A percentile compares a stretch with the other conserved stretches of the same genome.
Evolutionary conservation across 2,888 invertebrate species (phyloP).

Genomic region (Bedellia somnulentella): DNA sequence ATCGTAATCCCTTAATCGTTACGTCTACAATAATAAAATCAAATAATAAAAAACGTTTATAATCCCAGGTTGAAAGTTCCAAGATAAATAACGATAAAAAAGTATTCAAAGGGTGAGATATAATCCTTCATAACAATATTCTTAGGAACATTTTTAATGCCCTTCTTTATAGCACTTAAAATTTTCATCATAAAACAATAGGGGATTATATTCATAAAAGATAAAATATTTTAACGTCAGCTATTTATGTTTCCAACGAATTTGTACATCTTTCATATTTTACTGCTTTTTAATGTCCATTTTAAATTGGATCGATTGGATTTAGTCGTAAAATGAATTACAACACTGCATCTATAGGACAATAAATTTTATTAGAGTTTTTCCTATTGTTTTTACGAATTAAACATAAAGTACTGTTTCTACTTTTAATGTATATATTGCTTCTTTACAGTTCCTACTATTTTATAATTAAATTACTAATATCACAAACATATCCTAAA

Average conservation of each 20-base stretch:
- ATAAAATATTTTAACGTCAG: slow-evolving; percentile 52
- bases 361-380: too few relatives aligned
- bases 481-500: too few relatives aligned
- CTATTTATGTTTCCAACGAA: slow-evolving; percentile 40
- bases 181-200: slow-evolving; percentile 35
- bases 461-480: too few relatives aligned
- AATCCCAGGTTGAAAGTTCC: slow-evolving; percentile 6
- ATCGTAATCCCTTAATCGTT: too few relatives aligned
- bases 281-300: slow-evolving; percentile 15
- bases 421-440: too few relatives aligned
- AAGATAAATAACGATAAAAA: slow-evolving; percentile 27
- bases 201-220: slow-evolving; percentile 55
- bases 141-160: slow-evolving; percentile 28
- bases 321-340: slow-evolving; percentile 1
- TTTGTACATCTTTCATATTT: slow-evolving; percentile 37
- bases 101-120: slow-evolving; percentile 20
- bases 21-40: too few relatives aligned
- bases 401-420: too few relatives aligned
- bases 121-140: slow-evolving; percentile 34
- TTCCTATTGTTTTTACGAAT: too few relatives aligned
- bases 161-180: slow-evolving; percentile 31
- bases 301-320: slow-evolving; percentile 4
- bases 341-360: too few relatives aligned
- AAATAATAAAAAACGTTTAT: too few relatives aligned
- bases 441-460: too few relatives aligned